Conservation (phyloP, 2,888 invertebrate species). For the Erynnis tages region DNA sequence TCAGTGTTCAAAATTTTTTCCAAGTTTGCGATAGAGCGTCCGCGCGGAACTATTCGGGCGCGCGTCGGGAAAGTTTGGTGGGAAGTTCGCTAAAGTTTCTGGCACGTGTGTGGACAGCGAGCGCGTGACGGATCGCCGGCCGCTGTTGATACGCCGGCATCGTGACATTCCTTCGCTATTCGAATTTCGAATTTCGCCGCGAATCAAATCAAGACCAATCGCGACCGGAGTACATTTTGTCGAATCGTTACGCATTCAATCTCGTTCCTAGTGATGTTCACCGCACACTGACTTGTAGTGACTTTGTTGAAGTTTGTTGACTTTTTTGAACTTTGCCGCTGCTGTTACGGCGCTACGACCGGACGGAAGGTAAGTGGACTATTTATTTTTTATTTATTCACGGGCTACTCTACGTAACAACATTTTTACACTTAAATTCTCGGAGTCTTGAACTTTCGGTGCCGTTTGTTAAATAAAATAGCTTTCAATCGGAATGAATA, state of each 20-base stretch:
- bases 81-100: conserved; percentile 63
- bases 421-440: neutral
- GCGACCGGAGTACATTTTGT: conserved; percentile 51
- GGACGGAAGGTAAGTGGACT: conserved; percentile 55
- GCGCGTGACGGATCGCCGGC: conserved; percentile 54
- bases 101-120: conserved; percentile 63
- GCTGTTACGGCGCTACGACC: conserved; percentile 46
- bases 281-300: conserved; percentile 65
- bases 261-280: conserved; percentile 52
- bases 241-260: conserved; percentile 43
- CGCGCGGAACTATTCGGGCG: conserved; percentile 47
- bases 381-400: no score
- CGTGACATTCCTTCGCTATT: conserved; percentile 40
- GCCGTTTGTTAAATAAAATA: no score
- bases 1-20: conserved; percentile 38
- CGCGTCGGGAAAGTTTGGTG: conserved; percentile 62
- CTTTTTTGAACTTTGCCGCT: conserved; percentile 60
- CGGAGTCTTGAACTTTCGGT: no score
- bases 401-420: no score
- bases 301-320: conserved; percentile 63
- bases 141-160: conserved; percentile 47
- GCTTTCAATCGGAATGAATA: no score
- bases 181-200: conserved; percentile 34
- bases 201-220: conserved; percentile 27
- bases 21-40: conserved; percentile 42